A percentile compares a stretch with the other conserved stretches of the same genome.
These are phyloP conservation scores for Rhabdomys pumilio DNA, from an alignment of 2,797 vertebrate species.

Conservation along the genomic window DNA sequence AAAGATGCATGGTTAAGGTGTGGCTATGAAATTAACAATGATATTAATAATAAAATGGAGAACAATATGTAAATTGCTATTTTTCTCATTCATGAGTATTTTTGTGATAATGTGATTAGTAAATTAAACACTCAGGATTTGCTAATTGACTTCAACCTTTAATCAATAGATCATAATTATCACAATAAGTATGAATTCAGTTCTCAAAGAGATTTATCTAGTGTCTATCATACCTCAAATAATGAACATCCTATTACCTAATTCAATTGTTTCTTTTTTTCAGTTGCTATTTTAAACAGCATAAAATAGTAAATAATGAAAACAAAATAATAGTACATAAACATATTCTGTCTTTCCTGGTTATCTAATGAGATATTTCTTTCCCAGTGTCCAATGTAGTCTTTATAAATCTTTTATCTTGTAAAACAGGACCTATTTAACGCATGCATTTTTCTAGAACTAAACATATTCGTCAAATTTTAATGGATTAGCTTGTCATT, in stretches of 20 bases:
- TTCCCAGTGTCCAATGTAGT: background rate
- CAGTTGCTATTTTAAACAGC: background rate
- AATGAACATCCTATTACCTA: background rate
- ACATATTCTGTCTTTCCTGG: background rate
- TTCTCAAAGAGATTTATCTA: slow-evolving; percentile 53
- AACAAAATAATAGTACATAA: background rate
- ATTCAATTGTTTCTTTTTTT: background rate
- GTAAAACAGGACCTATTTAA: background rate
- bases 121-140: slow-evolving; percentile 50
- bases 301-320: slow-evolving; percentile 32
- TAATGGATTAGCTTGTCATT: background rate
- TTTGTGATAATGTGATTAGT: slow-evolving; percentile 44
- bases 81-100: slow-evolving; percentile 39
- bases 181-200: background rate
- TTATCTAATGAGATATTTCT: background rate
- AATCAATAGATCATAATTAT: slow-evolving; percentile 12
- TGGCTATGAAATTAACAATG: slow-evolving; percentile 79
- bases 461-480: background rate
- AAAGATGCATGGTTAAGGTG: slow-evolving; percentile 77
- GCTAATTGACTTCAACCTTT: slow-evolving; percentile 39
- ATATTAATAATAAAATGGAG: slow-evolving; percentile 74
- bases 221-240: slow-evolving; percentile 21
- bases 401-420: background rate
- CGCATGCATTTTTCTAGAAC: background rate
- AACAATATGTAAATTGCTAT: slow-evolving; percentile 67